These are phyloP conservation scores for Phalacrocorax carbo DNA, from an alignment of 2,113 vertebrate species.

Conservation along the genomic window DNA sequence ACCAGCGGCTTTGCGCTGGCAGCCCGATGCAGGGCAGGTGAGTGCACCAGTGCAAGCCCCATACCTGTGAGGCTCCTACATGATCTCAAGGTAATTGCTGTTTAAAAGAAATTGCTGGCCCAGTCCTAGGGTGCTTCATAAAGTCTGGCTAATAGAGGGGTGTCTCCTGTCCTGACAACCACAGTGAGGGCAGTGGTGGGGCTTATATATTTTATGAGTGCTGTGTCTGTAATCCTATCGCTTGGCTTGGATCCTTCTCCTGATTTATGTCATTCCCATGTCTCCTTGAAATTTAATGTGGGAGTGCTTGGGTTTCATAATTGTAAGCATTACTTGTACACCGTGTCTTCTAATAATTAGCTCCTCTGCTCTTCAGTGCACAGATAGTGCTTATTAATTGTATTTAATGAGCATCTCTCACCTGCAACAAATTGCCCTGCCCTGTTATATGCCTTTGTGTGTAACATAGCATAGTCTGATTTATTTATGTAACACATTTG, in stretches of 20 bases:
- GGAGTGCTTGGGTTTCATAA: not conserved
- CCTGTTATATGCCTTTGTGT: not conserved
- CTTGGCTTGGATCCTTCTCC: not conserved
- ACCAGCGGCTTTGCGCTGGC: not conserved
- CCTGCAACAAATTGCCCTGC: not conserved
- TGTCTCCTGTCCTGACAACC: not conserved
- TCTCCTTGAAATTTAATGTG: not conserved
- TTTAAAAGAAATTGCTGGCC: not conserved
- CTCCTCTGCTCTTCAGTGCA: not conserved
- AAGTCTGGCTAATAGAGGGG: not conserved
- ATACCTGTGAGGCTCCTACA: rapidly evolving
- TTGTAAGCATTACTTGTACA: not conserved
- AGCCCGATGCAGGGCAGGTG: not conserved
- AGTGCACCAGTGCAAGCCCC: rapidly evolving
- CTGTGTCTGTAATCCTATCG: not conserved
- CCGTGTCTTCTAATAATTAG: not conserved
- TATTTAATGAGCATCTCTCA: not conserved
- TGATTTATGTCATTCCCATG: not conserved
- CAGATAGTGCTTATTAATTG: not conserved
- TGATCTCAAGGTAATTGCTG: not conserved
- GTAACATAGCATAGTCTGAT: not conserved
- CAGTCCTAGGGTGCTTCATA: not conserved
- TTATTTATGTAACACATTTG: not conserved
- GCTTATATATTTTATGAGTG: not conserved
- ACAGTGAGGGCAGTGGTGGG: too few relatives aligned